Evolutionary conservation across 2,888 invertebrate genomes (phyloP).

Genomic region (Notodonta dromedarius): DNA sequence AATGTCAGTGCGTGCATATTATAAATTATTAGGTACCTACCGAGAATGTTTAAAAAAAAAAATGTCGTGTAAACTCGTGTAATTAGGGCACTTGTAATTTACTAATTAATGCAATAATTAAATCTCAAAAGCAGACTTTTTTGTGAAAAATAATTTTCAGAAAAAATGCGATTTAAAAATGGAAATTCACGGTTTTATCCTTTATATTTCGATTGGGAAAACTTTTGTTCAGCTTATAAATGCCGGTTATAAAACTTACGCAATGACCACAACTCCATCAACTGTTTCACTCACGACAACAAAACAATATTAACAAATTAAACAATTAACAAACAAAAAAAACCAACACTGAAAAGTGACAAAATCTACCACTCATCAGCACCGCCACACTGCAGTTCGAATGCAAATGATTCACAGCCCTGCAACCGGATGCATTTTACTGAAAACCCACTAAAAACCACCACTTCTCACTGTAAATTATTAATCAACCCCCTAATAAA

Average conservation of each 20-base stretch:
- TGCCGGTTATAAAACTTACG: slow-evolving; percentile 39
- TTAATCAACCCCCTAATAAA: slow-evolving; percentile 23
- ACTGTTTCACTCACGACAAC: slow-evolving; percentile 57
- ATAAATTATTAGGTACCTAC: too few species aligned
- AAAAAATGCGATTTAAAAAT: too few species aligned
- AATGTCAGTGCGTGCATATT: background rate
- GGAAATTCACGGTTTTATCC: too few species aligned
- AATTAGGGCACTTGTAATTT: too few species aligned
- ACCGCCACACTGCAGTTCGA: slow-evolving; percentile 67
- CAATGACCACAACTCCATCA: slow-evolving; percentile 44
- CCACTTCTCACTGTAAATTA: slow-evolving; percentile 29
- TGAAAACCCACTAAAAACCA: slow-evolving; percentile 40
- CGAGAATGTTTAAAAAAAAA: too few species aligned
- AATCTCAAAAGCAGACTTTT: too few species aligned
- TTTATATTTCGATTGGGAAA: too few species aligned
- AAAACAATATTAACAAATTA: slow-evolving; percentile 52
- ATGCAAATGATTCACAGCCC: slow-evolving; percentile 80
- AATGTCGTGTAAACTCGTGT: too few species aligned
- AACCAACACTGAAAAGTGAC: slow-evolving; percentile 76
- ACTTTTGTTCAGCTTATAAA: too few species aligned
- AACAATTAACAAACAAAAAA: slow-evolving; percentile 57
- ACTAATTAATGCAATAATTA: too few species aligned
- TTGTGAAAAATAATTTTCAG: too few species aligned
- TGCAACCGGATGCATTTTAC: slow-evolving; percentile 70
- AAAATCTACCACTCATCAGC: slow-evolving; percentile 75